Evolutionary conservation across 1,140 invertebrate species (phyloP), one percentile per base, ranked within the genome.

Genomic region (Bursaphelenchus mucronatus): DNA sequence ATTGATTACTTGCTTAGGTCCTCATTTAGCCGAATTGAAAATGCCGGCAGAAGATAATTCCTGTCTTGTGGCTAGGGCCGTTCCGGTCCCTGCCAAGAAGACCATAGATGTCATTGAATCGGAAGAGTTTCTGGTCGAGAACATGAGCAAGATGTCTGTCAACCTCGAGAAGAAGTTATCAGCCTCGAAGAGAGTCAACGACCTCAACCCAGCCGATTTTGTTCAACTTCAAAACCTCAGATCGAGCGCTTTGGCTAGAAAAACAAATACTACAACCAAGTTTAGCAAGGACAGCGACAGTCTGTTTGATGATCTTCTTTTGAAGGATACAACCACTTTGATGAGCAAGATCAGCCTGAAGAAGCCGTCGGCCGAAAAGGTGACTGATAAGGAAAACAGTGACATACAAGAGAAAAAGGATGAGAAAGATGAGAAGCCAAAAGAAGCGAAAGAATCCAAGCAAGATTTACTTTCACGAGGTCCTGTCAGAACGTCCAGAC

Each of bases 231-330:
- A 80, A 58, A 79, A 68, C 19, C 57, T 81, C 10, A 66, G 79
- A 40, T 81, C 79, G 7, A 77, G 70, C 17, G 76, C 77, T 13
- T 56, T 81, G 64, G 78, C 78, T 3, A 67, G 69, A 17, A 80
- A 80, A 63, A 80, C 79, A n/a, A 80, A 80, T 52, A 78, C 76
- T 9, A 80, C 78, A 9, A 67, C 69, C 0, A 80, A 81, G 58
- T 80, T 80, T 45, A 63, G 58, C 10, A 63, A 67, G 10, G 74
- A 75, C 59, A 61, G 71, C 9, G 64, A 63, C 9, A 68, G 58
- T 21, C 63, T 80, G 0, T 78, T 80, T 51, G 75, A 65, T 11
- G 78, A 80, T 66, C 55, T 80, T 21, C 55, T 78, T 40, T 44
- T 50, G 30, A 67, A 70, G 47, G 21, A 62, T n/a, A 46, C 19